Evolutionary conservation across 2,888 invertebrate species (phyloP), one percentile per base, ranked within the genome.

Genomic region (Mycalesis mineus): DNA sequence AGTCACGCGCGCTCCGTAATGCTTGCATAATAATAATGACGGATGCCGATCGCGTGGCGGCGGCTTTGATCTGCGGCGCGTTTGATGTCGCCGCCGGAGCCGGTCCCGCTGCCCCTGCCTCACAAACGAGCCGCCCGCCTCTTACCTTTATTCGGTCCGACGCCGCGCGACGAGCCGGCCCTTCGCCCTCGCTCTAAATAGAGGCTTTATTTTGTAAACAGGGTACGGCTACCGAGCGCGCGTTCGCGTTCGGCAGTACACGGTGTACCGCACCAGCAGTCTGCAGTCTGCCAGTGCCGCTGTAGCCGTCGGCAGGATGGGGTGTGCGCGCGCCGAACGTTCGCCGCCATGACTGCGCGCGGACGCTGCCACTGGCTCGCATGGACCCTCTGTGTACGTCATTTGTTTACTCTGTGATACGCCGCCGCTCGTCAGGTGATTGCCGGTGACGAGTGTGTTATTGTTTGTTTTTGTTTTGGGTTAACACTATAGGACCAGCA

Each of bases 1-100:
- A 88, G 84, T 89, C 88, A 89, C 88, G 88, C 87, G 87, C 88
- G 86, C 84, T 85, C 84, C 82, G 88, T 89, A 89, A 88, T 89
- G 88, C 88, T 89, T 89, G 88, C 88, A 89, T 89, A 89, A 88
- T 89, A 89, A 89, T 89, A 89, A 89, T 89, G 88, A 89, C 88
- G 88, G 88, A 88, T 88, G 88, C 88, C 88, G 88, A 89, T 89
- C 88, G 88, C 88, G 88, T 85, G 82, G 88, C 88, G 88, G 88
- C 82, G 70, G 83, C 87, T 88, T 89, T 89, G 88, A 89, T 89
- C 88, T 82, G 82, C 78, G 79, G 77, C 75, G 78, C 86, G 74
- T 88, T 89, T 88, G 88, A 89, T 89, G 84, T 88, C 76, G 80
- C 88, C 87, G 88, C 81, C 83, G 76, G 79, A 83, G 84, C 86